Evolutionary conservation across 2,113 vertebrate species (phyloP), one percentile per base, ranked within the genome.

Genomic region (Clupea harengus): DNA sequence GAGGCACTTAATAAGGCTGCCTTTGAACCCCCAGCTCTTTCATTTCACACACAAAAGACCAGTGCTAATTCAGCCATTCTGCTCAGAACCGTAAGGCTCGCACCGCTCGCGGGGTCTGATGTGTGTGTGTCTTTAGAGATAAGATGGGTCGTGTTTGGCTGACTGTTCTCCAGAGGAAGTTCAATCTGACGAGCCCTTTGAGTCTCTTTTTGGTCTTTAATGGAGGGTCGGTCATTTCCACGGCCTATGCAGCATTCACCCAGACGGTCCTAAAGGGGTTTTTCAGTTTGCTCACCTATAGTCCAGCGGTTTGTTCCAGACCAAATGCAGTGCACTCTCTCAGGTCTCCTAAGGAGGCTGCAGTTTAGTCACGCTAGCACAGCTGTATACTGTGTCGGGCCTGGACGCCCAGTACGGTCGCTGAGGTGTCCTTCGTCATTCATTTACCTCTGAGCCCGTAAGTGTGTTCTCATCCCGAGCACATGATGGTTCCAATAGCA

Each of bases 1-100:
- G 93, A 97, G 96, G 96, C 96, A 96, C 96, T 98, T 98, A 97
- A 97, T 96, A 96, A 96, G 96, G 96, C 94, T 88, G 94, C 93
- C 97, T 98, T 98, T 97, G 97, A 98, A 97, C 96, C 25, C 95
- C 87, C 85, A 91, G 92, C 95, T 95, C 95, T 97, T 97, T 96
- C 94, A 95, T 97, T 96, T 97, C 94, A 95, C 91, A 95, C 95
- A 95, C 96, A 95, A 95, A 78, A 96, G 96, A 94, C 95, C 89
- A 88, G 94, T 93, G 92, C 94, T 93, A 94, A 97, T 97, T 97
- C 96, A 39, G 32, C 72, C 72, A 32, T 78, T 78, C 72, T 78
- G 72, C 72, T 44, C 72, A 78, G 25, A 78, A 78, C 4, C 17
- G 28, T 13, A 11, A 11, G 11, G 72, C 28, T 78, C 72, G 32